phyloP scores from a whole-genome alignment of 2,797 vertebrate species.

The Varecia variegata region DNA sequence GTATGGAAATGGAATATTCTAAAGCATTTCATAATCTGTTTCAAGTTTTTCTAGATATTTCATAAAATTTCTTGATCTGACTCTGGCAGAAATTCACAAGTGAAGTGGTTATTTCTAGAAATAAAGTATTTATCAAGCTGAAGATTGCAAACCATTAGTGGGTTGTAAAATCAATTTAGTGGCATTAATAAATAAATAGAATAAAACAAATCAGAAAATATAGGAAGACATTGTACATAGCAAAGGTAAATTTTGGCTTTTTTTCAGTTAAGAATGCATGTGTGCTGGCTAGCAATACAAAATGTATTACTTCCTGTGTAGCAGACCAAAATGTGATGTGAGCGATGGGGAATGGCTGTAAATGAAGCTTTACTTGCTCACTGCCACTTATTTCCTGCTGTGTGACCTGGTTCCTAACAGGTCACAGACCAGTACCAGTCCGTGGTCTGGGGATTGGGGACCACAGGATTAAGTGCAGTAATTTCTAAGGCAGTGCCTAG shows the following conservation, averaged over 20 bases:
- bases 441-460: no score
- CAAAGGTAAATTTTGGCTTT: not conserved
- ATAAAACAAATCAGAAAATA: not conserved
- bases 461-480: not conserved
- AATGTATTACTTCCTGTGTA: not conserved
- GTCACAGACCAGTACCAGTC: no score
- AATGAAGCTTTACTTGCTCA: no score
- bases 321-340: not conserved
- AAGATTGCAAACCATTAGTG: not conserved
- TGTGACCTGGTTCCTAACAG: no score
- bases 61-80: constrained; percentile 21
- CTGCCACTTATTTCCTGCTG: no score
- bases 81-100: not conserved
- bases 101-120: constrained; percentile 31
- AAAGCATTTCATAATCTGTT: not conserved
- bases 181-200: not conserved
- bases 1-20: not conserved
- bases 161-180: not conserved
- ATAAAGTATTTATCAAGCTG: constrained; percentile 20
- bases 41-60: constrained; percentile 27
- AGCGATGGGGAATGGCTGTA: no score
- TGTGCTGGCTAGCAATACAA: not conserved
- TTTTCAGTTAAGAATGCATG: not conserved
- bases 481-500: not conserved
- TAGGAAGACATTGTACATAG: not conserved